Percentiles rank a stretch among this genome's conserved stretches.
phyloP scores from a whole-genome alignment of 1,140 invertebrate genomes.

The Drosophila takahashii region DNA sequence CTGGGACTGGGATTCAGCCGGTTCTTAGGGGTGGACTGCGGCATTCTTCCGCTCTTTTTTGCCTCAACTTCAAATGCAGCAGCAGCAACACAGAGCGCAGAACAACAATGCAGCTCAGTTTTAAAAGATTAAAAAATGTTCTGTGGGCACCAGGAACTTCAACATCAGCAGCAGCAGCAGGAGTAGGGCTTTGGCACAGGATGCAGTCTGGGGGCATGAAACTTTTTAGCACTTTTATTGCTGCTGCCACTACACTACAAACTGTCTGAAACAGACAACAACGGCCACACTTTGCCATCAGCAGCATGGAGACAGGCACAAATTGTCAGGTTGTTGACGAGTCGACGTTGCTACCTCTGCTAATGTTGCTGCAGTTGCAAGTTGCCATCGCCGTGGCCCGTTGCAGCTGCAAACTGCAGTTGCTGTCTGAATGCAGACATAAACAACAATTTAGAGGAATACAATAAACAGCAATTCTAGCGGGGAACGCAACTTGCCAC shows the following conservation, averaged over 20 bases:
- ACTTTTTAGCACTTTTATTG: conserved; percentile 82
- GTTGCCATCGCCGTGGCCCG: background rate
- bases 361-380: conserved; percentile 29
- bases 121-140: conserved; percentile 76
- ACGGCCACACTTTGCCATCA: conserved; percentile 48
- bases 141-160: conserved; percentile 24
- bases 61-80: conserved; percentile 53
- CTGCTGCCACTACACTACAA: conserved; percentile 37
- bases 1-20: conserved; percentile 4
- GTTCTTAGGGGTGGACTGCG: conserved; percentile 24
- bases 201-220: conserved; percentile 75
- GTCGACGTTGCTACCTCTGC: conserved; percentile 32
- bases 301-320: conserved; percentile 50
- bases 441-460: conserved; percentile 58
- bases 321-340: conserved; percentile 80
- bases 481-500: conserved; percentile 26
- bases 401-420: conserved; percentile 33
- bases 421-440: conserved; percentile 45
- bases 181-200: conserved; percentile 56
- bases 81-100: conserved; percentile 10
- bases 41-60: conserved; percentile 24
- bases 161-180: conserved; percentile 8
- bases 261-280: conserved; percentile 29
- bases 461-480: conserved; percentile 39
- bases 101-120: conserved; percentile 55